Conservation (phyloP, 2,888 invertebrate species). For the Synanthedon myopaeformis region DNA sequence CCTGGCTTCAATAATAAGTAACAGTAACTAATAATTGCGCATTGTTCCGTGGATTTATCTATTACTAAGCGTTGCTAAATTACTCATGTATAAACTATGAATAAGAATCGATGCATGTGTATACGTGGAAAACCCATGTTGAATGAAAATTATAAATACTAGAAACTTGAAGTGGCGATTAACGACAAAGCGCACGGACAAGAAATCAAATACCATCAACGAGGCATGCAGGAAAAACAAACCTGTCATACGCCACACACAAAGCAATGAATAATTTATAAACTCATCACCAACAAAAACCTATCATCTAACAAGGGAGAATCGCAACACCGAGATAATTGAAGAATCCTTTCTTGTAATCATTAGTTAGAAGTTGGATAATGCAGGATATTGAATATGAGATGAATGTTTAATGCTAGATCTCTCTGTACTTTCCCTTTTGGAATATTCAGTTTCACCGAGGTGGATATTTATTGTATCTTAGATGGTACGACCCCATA, state of each 20-base stretch:
- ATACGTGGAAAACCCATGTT: slow-evolving; percentile 43
- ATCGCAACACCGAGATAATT: slow-evolving; percentile 9
- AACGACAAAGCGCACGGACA: slow-evolving; percentile 8
- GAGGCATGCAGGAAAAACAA: slow-evolving; percentile 22
- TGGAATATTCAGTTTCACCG: neutral
- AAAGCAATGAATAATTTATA: neutral
- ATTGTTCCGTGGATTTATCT: no score
- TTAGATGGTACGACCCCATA: slow-evolving; percentile 27
- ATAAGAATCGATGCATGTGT: slow-evolving; percentile 4
- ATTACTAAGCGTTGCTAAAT: no score
- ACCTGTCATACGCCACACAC: slow-evolving; percentile 3
- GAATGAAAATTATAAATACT: slow-evolving; percentile 48
- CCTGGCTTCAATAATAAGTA: no score
- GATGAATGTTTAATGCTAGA: neutral
- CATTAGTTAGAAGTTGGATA: neutral
- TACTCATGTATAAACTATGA: no score
- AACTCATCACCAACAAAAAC: neutral
- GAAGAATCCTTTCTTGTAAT: neutral
- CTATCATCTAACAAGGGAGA: slow-evolving; percentile 2
- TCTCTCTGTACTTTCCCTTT: neutral
- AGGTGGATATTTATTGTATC: neutral
- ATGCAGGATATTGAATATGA: neutral
- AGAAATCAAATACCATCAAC: slow-evolving; percentile 19
- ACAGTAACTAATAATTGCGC: no score
- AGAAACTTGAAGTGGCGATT: slow-evolving; percentile 27